Conservation (phyloP, 2,797 vertebrate species). For the Coreius guichenoti region DNA sequence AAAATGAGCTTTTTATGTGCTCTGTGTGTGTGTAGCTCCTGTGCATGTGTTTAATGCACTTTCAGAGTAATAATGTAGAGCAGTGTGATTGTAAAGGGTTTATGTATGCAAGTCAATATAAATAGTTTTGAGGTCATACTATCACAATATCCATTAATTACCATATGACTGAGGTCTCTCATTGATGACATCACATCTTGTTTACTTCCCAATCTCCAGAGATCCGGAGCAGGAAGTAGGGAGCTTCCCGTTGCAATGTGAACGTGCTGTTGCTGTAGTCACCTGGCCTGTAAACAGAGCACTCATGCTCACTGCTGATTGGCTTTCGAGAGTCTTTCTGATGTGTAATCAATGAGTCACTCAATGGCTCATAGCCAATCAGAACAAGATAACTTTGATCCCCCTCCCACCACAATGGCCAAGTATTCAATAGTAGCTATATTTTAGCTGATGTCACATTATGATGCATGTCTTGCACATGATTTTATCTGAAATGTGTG, state of each 20-base stretch:
- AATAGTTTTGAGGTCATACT: constrained; percentile 55
- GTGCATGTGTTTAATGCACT: not conserved
- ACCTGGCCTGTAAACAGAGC: constrained; percentile 32
- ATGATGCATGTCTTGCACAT: constrained; percentile 6
- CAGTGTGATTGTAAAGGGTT: not conserved
- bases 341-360: constrained; percentile 45
- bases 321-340: constrained; percentile 36
- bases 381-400: not conserved
- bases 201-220: constrained; percentile 70
- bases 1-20: constrained; percentile 29
- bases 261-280: constrained; percentile 13
- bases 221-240: constrained; percentile 68
- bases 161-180: constrained; percentile 66
- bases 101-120: constrained; percentile 12
- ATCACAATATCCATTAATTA: constrained; percentile 52
- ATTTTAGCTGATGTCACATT: not conserved
- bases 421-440: not conserved
- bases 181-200: constrained; percentile 71
- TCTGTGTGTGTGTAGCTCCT: constrained; percentile 4
- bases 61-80: constrained; percentile 10
- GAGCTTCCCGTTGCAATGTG: constrained; percentile 44
- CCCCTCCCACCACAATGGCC: not conserved
- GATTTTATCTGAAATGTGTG: constrained; percentile 1
- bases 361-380: constrained; percentile 61
- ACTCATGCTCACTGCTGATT: constrained; percentile 8